Evolutionary conservation across 2,113 vertebrate species (phyloP).

Genomic region (Eurypyga helias): DNA sequence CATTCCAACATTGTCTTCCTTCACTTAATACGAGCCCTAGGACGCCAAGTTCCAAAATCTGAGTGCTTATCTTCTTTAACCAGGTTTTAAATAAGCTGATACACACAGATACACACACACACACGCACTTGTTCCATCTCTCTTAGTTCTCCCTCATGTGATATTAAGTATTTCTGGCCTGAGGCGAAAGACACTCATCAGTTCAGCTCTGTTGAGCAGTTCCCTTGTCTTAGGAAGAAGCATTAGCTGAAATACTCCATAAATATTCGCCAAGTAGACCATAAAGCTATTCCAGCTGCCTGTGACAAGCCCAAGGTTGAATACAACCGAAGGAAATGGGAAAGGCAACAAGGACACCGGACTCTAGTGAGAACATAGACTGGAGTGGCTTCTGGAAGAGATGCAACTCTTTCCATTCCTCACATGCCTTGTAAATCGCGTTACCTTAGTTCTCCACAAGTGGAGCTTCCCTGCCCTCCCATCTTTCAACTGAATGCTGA

Average conservation of each 20-base stretch:
- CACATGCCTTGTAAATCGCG: not conserved
- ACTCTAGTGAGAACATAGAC: not conserved
- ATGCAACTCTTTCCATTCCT: not conserved
- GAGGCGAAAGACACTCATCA: constrained; percentile 30
- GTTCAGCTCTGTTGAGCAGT: constrained; percentile 9
- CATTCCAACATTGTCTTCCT: not conserved
- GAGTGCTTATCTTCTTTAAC: not conserved
- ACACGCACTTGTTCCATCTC: not conserved
- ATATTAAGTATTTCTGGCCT: constrained; percentile 16
- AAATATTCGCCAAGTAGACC: not conserved
- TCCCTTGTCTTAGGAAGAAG: not conserved
- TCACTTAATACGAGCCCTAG: not conserved
- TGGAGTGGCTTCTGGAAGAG: not conserved
- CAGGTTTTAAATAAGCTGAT: not conserved
- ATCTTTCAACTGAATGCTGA: not conserved
- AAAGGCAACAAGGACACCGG: not conserved
- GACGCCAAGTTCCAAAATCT: not conserved
- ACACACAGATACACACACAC: not conserved
- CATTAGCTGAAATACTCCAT: not conserved
- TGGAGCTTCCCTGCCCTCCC: not conserved
- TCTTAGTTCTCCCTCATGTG: not conserved
- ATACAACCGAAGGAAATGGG: not conserved
- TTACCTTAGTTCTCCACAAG: not conserved
- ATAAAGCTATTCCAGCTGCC: not conserved
- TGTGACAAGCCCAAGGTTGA: not conserved